Conservation (phyloP, 2,113 vertebrate species). For the Gasterosteus aculeatus region DNA sequence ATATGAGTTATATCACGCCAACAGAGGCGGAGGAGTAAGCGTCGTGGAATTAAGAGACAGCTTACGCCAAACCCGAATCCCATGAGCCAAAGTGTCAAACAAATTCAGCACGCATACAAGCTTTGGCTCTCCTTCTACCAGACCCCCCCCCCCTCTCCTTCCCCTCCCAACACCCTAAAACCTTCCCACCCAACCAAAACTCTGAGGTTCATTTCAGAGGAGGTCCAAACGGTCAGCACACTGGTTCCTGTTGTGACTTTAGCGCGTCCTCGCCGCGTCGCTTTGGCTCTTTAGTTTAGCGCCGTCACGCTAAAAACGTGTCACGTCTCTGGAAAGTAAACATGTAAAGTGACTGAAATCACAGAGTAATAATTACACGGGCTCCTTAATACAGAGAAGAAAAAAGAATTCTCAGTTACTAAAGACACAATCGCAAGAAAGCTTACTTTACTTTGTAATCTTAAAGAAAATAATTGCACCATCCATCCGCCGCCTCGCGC, state of each 20-base stretch:
- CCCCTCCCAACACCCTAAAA: conserved; percentile 26
- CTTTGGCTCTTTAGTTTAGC: conserved; percentile 50
- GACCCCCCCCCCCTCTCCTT: conserved; percentile 11
- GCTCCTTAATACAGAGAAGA: conserved; percentile 4
- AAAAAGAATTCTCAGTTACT: neutral
- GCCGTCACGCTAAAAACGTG: conserved; percentile 31
- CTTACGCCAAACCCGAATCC: conserved; percentile 7
- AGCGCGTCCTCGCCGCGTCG: conserved; percentile 50
- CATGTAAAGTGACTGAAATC: neutral
- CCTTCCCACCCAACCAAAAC: conserved; percentile 56
- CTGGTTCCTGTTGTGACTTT: conserved; percentile 36
- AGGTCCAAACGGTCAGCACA: conserved; percentile 34
- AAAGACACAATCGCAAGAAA: neutral
- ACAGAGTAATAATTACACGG: neutral
- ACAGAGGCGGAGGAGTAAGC: neutral
- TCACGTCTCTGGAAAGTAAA: neutral
- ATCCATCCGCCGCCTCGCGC: conserved; percentile 2
- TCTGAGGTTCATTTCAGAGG: conserved; percentile 31
- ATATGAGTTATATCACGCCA: neutral
- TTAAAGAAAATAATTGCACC: neutral
- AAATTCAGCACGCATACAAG: conserved; percentile 25
- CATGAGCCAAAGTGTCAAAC: conserved; percentile 26
- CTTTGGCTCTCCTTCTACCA: conserved; percentile 42
- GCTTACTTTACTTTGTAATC: conserved; percentile 3
- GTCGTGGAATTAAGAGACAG: neutral